Conservation (phyloP, 2,113 vertebrate species). For the Prunella fulvescens region DNA sequence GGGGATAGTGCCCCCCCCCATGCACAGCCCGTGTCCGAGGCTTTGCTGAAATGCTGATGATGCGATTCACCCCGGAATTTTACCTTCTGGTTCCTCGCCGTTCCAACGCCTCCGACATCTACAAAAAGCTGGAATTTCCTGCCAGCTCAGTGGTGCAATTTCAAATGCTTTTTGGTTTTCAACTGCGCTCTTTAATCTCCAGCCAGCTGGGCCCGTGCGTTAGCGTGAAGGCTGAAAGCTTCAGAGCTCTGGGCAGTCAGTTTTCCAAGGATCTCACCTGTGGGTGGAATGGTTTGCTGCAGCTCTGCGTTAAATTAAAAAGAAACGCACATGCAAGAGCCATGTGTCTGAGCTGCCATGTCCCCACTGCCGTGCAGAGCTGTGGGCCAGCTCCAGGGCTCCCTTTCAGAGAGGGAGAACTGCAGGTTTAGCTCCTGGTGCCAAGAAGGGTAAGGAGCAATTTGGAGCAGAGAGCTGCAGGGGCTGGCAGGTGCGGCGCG, state of each 20-base stretch:
- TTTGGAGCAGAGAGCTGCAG: neutral
- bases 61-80: neutral
- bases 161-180: slow-evolving; percentile 63
- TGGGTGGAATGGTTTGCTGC: slow-evolving; percentile 32
- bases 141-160: slow-evolving; percentile 61
- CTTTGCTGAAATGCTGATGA: neutral
- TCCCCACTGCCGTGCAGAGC: accelerated
- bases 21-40: accelerated
- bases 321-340: neutral
- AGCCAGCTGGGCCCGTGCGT: slow-evolving; percentile 65
- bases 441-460: neutral
- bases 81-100: slow-evolving; percentile 4
- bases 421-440: neutral
- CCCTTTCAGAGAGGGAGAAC: neutral
- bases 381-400: neutral
- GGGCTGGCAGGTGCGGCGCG: neutral
- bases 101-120: slow-evolving; percentile 54
- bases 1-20: neutral
- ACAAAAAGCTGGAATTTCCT: slow-evolving; percentile 70
- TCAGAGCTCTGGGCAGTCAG: slow-evolving; percentile 46
- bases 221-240: slow-evolving; percentile 55
- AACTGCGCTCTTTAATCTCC: slow-evolving; percentile 55
- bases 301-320: slow-evolving; percentile 14
- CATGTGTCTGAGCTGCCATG: neutral
- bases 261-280: slow-evolving; percentile 65